These are phyloP conservation scores for Albula goreensis DNA, from an alignment of 2,113 vertebrate species.

Conservation along the genomic window DNA sequence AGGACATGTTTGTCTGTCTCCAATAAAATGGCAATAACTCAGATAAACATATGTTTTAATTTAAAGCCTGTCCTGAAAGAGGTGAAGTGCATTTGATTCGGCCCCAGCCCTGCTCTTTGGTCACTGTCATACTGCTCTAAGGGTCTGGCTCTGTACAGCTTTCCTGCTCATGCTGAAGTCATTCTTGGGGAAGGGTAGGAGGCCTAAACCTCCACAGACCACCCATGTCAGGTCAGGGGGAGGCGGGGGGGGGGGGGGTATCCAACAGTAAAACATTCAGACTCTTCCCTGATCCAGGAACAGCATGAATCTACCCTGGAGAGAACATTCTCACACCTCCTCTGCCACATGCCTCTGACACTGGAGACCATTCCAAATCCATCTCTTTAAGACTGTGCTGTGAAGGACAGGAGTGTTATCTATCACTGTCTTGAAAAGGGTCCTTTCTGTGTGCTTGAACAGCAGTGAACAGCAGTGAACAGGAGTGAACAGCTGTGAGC, in stretches of 20 bases:
- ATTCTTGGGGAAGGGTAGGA: not conserved
- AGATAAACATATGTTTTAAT: too few relatives aligned
- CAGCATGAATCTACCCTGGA: not conserved
- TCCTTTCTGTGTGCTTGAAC: not conserved
- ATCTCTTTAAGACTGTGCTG: constrained; percentile 16
- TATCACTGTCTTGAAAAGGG: constrained; percentile 9
- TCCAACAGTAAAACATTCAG: constrained; percentile 17
- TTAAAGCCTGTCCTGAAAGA: too few relatives aligned
- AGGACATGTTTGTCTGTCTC: too few relatives aligned
- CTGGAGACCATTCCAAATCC: constrained; percentile 1
- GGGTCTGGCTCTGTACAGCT: not conserved
- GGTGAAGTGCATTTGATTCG: too few relatives aligned
- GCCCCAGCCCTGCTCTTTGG: too few relatives aligned
- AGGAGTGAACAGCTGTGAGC: constrained; percentile 11
- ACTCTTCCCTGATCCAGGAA: constrained; percentile 1
- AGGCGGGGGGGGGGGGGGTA: not conserved
- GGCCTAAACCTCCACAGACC: not conserved
- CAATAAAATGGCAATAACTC: too few relatives aligned
- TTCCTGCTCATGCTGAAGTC: not conserved
- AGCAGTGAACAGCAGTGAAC: not conserved
- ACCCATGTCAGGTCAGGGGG: not conserved
- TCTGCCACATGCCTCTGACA: constrained; percentile 5
- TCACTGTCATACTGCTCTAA: not conserved
- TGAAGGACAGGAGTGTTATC: constrained; percentile 9
- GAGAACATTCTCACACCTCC: not conserved